These are phyloP conservation scores for Halesus radiatus DNA, from an alignment of 1,140 invertebrate genomes.

Conservation along the genomic window DNA sequence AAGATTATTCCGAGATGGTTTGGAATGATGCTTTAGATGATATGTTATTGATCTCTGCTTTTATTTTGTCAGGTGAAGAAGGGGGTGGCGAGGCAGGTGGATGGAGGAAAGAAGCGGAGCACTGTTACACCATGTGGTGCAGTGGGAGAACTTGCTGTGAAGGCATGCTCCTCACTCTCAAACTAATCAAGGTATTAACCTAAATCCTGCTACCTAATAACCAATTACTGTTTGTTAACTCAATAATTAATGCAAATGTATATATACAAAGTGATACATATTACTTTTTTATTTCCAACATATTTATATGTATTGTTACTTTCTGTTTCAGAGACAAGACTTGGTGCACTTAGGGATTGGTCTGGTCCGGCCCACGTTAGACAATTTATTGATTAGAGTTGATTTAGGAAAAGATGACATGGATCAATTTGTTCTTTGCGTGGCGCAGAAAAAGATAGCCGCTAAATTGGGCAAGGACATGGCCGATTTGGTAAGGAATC, in stretches of 20 bases:
- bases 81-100: constrained; percentile 76
- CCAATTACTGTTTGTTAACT: too few relatives aligned
- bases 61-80: constrained; percentile 72
- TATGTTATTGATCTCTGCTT: not conserved
- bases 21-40: not conserved
- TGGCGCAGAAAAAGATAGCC: constrained; percentile 92
- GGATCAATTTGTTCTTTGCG: constrained; percentile 94
- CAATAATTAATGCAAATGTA: too few relatives aligned
- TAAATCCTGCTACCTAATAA: too few relatives aligned
- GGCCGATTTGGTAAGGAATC: constrained; percentile 86
- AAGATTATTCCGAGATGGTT: too few relatives aligned
- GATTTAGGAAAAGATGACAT: constrained; percentile 92
- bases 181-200: constrained; percentile 84
- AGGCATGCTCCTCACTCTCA: constrained; percentile 96
- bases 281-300: too few relatives aligned
- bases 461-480: constrained; percentile 91
- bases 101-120: constrained; percentile 94
- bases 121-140: constrained; percentile 95
- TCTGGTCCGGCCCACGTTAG: constrained; percentile 86
- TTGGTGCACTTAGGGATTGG: constrained; percentile 89
- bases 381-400: constrained; percentile 89
- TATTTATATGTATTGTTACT: not conserved
- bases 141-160: constrained; percentile 94
- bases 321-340: constrained; percentile 84
- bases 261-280: too few relatives aligned